Evolutionary conservation across 92 coral and sea anemone genomes (phyloP).

Genomic region (Umimayanthus kanabou): DNA sequence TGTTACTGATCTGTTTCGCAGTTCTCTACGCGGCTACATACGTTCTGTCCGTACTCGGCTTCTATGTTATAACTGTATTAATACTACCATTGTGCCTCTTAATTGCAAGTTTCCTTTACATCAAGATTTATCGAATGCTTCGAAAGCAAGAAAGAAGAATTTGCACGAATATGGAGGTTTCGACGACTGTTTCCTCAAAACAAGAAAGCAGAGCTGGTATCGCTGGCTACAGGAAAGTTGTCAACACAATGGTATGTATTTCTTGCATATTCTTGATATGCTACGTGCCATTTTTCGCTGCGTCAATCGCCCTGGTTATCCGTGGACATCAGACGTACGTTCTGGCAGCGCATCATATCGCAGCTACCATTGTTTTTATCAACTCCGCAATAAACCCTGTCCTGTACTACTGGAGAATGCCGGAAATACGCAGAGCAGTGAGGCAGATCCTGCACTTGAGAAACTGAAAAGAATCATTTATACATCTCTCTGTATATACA

Average conservation of each 20-base stretch:
- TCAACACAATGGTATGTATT: constrained; percentile 22
- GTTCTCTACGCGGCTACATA: constrained; percentile 2
- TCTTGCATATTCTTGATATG: constrained; percentile 19
- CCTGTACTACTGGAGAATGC: constrained; percentile 21
- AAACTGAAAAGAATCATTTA: background rate
- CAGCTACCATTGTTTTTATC: constrained; percentile 28
- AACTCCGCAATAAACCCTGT: constrained; percentile 21
- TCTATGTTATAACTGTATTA: constrained; percentile 5
- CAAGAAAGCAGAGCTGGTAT: background rate
- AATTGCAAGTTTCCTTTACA: background rate
- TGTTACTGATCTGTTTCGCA: constrained; percentile 9
- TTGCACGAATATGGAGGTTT: background rate
- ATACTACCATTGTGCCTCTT: constrained; percentile 15
- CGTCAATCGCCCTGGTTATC: constrained; percentile 16
- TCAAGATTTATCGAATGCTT: constrained; percentile 25
- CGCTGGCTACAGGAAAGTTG: constrained; percentile 8
- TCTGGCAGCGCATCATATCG: constrained; percentile 21
- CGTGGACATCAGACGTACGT: constrained; percentile 14
- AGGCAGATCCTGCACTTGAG: constrained; percentile 2
- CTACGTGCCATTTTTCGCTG: constrained; percentile 27
- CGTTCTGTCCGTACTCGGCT: constrained; percentile 12
- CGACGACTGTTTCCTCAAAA: background rate
- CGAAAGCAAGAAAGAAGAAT: constrained; percentile 6
- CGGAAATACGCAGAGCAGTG: constrained; percentile 17
- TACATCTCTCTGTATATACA: background rate